Conservation (phyloP, 2,113 vertebrate genomes). For the Pampusana beccarii region DNA sequence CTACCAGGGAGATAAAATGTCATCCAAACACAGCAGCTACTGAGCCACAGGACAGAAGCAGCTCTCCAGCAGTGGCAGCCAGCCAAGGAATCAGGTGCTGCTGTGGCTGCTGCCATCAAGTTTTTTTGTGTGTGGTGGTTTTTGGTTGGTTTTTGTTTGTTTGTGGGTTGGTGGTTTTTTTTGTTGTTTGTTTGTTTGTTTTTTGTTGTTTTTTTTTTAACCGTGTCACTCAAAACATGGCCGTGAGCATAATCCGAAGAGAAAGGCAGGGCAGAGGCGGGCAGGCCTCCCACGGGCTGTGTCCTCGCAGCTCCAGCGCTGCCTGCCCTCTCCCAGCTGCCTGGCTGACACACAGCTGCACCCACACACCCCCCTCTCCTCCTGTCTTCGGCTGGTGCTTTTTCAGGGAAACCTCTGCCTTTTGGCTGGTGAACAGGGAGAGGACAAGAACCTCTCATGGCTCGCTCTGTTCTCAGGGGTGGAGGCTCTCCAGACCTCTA, state of each 20-base stretch:
- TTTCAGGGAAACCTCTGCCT: neutral
- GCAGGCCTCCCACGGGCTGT: neutral
- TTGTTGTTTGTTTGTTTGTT: neutral
- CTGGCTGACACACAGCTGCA: neutral
- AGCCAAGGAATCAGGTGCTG: neutral
- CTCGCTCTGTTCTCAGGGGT: neutral
- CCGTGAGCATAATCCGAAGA: neutral
- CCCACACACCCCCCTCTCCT: neutral
- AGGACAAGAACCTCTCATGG: accelerated
- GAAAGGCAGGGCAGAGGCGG: neutral
- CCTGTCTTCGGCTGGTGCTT: neutral
- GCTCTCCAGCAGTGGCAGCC: neutral
- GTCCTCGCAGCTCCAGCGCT: neutral
- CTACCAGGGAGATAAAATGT: neutral
- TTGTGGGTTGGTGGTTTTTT: too few species aligned
- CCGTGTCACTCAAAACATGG: neutral
- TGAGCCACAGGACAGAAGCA: neutral
- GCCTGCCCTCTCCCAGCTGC: neutral
- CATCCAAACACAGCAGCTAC: neutral
- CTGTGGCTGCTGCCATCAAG: neutral
- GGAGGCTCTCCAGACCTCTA: neutral
- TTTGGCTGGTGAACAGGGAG: neutral
- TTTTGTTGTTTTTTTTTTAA: neutral
- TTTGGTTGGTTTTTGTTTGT: too few species aligned
- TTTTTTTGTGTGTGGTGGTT: neutral